These are phyloP conservation scores for Donacobius atricapilla DNA, from an alignment of 2,113 vertebrate species.

Conservation along the genomic window DNA sequence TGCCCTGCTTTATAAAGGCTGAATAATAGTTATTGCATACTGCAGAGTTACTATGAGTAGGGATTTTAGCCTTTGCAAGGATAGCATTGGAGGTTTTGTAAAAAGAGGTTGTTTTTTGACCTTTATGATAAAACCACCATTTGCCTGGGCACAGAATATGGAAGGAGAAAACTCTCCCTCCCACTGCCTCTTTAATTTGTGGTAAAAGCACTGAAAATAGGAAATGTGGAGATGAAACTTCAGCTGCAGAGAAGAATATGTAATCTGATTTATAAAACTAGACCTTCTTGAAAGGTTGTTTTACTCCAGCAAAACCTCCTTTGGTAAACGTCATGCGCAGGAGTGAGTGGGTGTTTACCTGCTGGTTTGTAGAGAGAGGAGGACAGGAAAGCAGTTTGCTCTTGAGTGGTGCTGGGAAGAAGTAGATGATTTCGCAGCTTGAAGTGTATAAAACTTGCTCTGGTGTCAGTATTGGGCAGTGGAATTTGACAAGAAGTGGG, in stretches of 20 bases:
- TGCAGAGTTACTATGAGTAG: not conserved
- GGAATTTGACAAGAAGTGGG: slow-evolving; percentile 1
- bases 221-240: not conserved
- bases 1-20: not conserved
- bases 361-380: not conserved
- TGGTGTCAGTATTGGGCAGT: not conserved
- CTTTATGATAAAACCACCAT: not conserved
- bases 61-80: not conserved
- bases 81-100: not conserved
- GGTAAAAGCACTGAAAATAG: not conserved
- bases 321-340: not conserved
- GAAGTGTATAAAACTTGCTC: not conserved
- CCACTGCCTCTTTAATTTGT: not conserved
- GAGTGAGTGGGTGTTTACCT: not conserved
- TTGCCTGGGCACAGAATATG: not conserved
- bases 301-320: not conserved
- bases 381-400: not conserved
- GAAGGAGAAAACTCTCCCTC: not conserved
- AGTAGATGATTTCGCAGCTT: not conserved
- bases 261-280: not conserved
- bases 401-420: not conserved
- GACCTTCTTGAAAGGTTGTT: not conserved
- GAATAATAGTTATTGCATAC: not conserved
- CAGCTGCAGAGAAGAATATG: not conserved
- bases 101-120: not conserved